phyloP scores from a whole-genome alignment of 2,113 vertebrate genomes.

The Anser brachyrhynchus region DNA sequence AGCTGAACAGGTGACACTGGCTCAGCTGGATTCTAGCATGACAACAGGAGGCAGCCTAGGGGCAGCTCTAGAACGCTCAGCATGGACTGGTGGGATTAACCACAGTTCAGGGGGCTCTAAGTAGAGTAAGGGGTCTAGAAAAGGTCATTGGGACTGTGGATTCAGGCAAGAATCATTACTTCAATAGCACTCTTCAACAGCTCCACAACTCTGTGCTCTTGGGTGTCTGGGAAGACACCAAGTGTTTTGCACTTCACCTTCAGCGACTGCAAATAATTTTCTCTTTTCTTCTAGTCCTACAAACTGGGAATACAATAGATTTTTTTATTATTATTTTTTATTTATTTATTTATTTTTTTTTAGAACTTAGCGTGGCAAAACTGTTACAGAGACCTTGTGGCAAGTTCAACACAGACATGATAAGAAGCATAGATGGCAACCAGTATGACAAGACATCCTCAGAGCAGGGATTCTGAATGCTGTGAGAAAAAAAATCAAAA shows the following conservation, averaged over 20 bases:
- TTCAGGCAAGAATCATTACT: neutral
- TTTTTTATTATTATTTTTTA: no score
- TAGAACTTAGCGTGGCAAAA: neutral
- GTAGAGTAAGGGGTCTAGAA: neutral
- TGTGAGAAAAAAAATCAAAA: neutral
- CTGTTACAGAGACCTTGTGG: neutral
- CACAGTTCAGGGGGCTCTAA: neutral
- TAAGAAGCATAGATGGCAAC: neutral
- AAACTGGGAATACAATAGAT: neutral
- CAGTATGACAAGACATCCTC: fast-evolving
- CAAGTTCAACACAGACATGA: neutral
- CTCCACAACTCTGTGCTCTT: neutral
- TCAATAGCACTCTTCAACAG: neutral
- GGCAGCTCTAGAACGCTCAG: neutral
- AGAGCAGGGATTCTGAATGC: neutral
- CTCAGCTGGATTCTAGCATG: neutral
- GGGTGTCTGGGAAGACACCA: no score
- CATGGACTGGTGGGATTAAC: neutral
- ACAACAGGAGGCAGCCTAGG: neutral
- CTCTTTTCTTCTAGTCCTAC: neutral
- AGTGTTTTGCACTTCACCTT: neutral
- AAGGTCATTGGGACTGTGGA: neutral
- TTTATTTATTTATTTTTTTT: neutral
- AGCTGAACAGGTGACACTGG: neutral
- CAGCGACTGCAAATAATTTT: neutral